Evolutionary conservation across 2,888 invertebrate species (phyloP).

Genomic region (Stramonita haemastoma): DNA sequence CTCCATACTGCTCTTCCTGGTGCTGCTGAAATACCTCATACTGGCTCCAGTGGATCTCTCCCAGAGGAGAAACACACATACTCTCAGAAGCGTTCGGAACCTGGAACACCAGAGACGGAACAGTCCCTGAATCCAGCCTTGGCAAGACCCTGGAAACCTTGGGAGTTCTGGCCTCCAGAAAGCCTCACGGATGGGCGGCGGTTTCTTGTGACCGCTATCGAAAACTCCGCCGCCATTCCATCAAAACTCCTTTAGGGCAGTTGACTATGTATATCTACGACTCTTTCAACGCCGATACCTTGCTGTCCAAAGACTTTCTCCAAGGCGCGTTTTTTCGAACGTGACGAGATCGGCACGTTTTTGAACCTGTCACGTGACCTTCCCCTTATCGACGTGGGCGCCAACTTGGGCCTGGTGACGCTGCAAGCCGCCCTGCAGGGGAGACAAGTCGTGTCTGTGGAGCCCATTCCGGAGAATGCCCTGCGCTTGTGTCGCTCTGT

Average conservation of each 20-base stretch:
- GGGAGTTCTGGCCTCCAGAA: neutral
- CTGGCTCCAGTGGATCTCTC: too few relatives aligned
- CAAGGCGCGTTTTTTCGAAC: neutral
- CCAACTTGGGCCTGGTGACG: conserved; percentile 31
- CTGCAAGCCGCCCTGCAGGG: conserved; percentile 32
- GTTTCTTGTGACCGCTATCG: neutral
- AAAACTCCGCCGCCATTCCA: too few relatives aligned
- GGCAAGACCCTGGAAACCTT: neutral
- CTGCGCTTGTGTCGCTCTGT: conserved; percentile 30
- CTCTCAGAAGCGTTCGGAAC: neutral
- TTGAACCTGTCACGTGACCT: conserved; percentile 17
- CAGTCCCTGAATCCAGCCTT: neutral
- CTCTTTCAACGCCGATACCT: neutral
- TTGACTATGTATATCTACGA: neutral
- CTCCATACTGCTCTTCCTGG: too few relatives aligned
- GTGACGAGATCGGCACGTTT: neutral
- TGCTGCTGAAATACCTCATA: too few relatives aligned
- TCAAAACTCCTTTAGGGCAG: neutral
- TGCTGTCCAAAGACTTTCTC: neutral
- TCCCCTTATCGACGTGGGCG: conserved; percentile 37
- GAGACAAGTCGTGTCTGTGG: conserved; percentile 32
- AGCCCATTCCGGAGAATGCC: conserved; percentile 23
- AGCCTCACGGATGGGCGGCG: neutral
- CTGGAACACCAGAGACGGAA: neutral
- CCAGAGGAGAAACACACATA: too few relatives aligned